These are phyloP conservation scores for Neomonachus schauinslandi DNA, from an alignment of 2,113 vertebrate genomes.

Conservation along the genomic window DNA sequence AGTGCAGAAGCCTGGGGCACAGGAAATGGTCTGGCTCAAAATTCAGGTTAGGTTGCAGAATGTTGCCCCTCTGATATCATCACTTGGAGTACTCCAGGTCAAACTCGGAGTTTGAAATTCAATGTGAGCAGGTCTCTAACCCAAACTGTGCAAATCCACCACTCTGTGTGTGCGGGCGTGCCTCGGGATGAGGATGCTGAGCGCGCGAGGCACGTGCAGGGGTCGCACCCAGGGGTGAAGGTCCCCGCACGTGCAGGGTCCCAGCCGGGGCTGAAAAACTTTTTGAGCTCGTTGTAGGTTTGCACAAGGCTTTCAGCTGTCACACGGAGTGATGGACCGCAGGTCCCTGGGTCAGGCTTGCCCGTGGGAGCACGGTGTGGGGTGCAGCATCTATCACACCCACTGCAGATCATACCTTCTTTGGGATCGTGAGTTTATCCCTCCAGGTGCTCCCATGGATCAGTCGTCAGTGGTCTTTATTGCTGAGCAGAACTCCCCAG, in stretches of 20 bases:
- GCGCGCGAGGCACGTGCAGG: background rate
- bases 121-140: background rate
- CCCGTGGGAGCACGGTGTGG: background rate
- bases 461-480: no score
- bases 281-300: background rate
- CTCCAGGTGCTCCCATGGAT: accelerated
- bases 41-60: no score
- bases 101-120: background rate
- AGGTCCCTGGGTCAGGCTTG: background rate
- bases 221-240: background rate
- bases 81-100: background rate
- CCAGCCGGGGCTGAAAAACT: background rate
- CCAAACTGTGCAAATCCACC: no score
- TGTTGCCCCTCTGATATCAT: background rate
- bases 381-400: background rate
- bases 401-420: accelerated
- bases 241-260: no score
- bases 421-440: background rate
- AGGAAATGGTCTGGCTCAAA: background rate
- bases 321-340: accelerated
- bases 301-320: background rate
- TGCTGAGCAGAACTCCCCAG: accelerated
- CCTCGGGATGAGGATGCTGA: no score
- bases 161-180: background rate
- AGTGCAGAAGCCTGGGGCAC: accelerated